Base-by-base conservation (phyloP, 1,140 invertebrate genomes). In the Melipona quadrifasciata region DNA sequence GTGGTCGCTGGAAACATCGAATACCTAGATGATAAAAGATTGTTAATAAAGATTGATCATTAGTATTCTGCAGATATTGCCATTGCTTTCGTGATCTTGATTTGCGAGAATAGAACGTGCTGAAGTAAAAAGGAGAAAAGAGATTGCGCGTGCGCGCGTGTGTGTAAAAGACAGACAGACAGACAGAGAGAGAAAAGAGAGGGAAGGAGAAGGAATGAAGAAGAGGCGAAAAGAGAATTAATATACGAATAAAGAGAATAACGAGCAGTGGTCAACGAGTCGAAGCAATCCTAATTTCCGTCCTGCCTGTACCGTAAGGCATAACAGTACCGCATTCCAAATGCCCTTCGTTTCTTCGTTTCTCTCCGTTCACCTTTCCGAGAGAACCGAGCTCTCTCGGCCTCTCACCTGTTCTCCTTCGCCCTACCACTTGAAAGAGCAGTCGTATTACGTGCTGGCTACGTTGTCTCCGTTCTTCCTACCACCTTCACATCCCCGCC, bases 301-400 rank as follows among this genome's bases (percentile, higher is more conserved):
- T 94, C 91, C 88, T 89, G 89, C 90, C 91, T 87, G 78, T 94
- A 94, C 93, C 93, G 94, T 93, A 93, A 94, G 93, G 91, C 86
- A 93, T 94, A 94, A 94, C 93, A 94, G 93, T 94, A 94, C 91
- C 90, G 93, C 94, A 94, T 94, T 94, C 93, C 92, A 86, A 91
- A 92, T 94, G 93, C 93, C 93, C 93, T 94, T 93, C 93, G 93
- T 90, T 90, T 89, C 90, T 91, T 92, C 92, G 86, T 91, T 92
- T 91, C 92, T 87, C 86, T 92, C 93, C 87, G 89, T 90, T 92
- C 90, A 90, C 91, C 92, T 92, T 90, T 91, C 90, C 89, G 81
- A 90, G 86, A 83, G 78, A 83, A 80, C 53, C 77, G 82, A 84
- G 80, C 77, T 91, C 89, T 87, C 89, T 76, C 92, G 88, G 87